phyloP scores from a whole-genome alignment of 2,888 invertebrate genomes.

The Tetragnatha montana region DNA sequence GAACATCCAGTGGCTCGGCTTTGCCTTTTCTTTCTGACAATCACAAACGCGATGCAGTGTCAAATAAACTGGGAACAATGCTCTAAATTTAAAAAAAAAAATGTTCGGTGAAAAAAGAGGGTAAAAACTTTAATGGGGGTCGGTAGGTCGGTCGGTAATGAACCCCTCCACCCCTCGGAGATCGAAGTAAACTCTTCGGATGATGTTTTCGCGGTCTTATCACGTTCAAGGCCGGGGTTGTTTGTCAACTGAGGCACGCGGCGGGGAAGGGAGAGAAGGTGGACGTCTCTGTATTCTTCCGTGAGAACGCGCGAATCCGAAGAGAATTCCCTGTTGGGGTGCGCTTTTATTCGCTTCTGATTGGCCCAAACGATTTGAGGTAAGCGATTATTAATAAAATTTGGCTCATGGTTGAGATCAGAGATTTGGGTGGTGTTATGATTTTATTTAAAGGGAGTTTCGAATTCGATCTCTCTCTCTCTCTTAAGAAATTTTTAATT shows the following conservation, averaged over 20 bases:
- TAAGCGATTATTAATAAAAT: not conserved
- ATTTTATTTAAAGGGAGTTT: too few relatives aligned
- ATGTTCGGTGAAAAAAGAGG: not conserved
- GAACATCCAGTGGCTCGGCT: not conserved
- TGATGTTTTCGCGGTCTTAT: not conserved
- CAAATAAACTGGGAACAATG: too few relatives aligned
- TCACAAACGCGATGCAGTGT: too few relatives aligned
- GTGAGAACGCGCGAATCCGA: not conserved
- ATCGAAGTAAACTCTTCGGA: constrained; percentile 17
- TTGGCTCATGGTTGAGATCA: too few relatives aligned
- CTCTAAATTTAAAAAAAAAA: not conserved
- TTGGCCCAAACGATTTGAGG: not conserved
- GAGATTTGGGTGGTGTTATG: too few relatives aligned
- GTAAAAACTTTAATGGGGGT: not conserved
- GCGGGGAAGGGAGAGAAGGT: not conserved
- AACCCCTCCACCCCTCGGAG: constrained; percentile 14
- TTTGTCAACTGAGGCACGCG: constrained; percentile 8
- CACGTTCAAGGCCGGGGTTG: constrained; percentile 36
- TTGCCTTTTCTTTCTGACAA: too few relatives aligned
- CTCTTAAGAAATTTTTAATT: too few relatives aligned
- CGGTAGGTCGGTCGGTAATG: not conserved
- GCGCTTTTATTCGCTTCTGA: not conserved
- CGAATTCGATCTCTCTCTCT: too few relatives aligned
- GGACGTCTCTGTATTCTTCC: not conserved
- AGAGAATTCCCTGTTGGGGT: not conserved